These are phyloP conservation scores for Clarias batrachus DNA, from an alignment of 2,113 vertebrate species.

Conservation along the genomic window DNA sequence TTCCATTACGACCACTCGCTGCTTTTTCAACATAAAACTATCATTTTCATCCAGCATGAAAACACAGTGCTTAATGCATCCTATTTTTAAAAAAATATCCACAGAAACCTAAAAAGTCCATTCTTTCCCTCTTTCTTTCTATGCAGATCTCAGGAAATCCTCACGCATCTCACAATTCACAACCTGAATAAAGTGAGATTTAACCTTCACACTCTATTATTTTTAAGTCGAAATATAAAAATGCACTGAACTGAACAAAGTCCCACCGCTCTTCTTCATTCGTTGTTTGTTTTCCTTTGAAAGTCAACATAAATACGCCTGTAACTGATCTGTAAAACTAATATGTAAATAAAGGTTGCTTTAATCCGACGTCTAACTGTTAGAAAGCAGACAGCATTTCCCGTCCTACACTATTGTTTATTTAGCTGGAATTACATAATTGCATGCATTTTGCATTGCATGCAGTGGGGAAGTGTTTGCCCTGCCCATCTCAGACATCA, in stretches of 20 bases:
- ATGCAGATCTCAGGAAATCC: not conserved
- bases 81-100: not conserved
- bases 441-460: not conserved
- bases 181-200: not conserved
- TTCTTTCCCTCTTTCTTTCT: not conserved
- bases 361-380: not conserved
- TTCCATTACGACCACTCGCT: not conserved
- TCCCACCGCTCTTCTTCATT: not conserved
- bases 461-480: slow-evolving; percentile 62
- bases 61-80: not conserved
- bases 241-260: not conserved
- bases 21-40: not conserved
- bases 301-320: not conserved
- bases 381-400: not conserved
- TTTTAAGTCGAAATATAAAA: not conserved
- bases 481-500: slow-evolving; percentile 31
- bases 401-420: no score
- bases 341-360: not conserved
- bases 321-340: not conserved
- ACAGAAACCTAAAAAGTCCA: not conserved
- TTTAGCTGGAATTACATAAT: not conserved
- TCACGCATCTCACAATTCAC: not conserved
- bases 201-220: not conserved
- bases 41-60: not conserved
- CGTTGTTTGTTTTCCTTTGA: not conserved